A percentile compares a stretch with the other conserved stretches of the same genome.
phyloP scores from a whole-genome alignment of 2,797 vertebrate species.

The Lepidocolaptes lacrymiger region DNA sequence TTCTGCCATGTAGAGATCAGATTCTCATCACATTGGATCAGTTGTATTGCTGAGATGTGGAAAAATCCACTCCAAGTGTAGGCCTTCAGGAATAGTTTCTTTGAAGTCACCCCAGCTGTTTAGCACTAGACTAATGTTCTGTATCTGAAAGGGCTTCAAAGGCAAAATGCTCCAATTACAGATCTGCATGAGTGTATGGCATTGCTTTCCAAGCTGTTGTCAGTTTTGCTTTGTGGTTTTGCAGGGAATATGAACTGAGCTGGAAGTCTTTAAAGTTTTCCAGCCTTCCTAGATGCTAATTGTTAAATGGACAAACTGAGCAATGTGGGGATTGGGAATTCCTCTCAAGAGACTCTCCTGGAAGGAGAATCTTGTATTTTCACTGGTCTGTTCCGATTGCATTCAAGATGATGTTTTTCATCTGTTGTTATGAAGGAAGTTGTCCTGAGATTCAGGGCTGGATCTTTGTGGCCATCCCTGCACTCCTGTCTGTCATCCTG shows the following conservation, averaged over 20 bases:
- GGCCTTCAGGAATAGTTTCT: neutral
- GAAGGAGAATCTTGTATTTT: neutral
- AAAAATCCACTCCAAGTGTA: neutral
- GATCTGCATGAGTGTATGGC: neutral
- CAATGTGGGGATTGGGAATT: neutral
- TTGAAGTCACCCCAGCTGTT: neutral
- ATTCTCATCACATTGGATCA: neutral
- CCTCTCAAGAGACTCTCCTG: neutral
- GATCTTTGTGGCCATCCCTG: neutral
- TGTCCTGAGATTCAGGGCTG: neutral
- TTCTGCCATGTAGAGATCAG: neutral
- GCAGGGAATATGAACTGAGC: neutral
- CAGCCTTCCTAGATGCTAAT: neutral
- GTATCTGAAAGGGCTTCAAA: constrained; percentile 1
- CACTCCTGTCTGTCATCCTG: neutral
- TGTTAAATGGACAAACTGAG: neutral
- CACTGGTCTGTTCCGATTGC: neutral
- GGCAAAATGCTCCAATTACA: neutral
- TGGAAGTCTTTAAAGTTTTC: neutral
- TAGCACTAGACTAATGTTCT: neutral
- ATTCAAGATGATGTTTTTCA: neutral
- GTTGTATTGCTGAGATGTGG: neutral
- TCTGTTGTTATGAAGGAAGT: neutral
- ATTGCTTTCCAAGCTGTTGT: neutral
- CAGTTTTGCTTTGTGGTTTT: constrained; percentile 37